Conservation (phyloP, 2,888 invertebrate genomes). For the Lottia gigantea region DNA sequence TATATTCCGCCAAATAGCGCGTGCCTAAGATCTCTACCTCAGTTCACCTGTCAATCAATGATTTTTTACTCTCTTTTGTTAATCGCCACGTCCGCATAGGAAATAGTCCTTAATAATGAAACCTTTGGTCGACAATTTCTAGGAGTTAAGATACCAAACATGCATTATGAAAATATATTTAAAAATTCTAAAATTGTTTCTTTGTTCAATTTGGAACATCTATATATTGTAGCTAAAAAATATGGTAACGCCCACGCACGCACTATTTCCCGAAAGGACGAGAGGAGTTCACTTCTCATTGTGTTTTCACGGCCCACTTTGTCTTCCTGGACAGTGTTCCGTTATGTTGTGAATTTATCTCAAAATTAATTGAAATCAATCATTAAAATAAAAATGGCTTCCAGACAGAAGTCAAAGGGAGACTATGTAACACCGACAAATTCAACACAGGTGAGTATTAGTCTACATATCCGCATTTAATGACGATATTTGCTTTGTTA, state of each 20-base stretch:
- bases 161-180: too few relatives aligned
- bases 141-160: too few relatives aligned
- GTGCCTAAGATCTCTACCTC: too few relatives aligned
- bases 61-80: too few relatives aligned
- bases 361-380: not conserved
- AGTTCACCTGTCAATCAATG: too few relatives aligned
- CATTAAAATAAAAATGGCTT: not conserved
- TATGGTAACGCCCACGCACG: constrained; percentile 4
- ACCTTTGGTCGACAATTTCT: too few relatives aligned
- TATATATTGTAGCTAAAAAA: not conserved
- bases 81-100: too few relatives aligned
- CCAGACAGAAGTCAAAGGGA: constrained; percentile 28
- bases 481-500: not conserved
- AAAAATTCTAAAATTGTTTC: too few relatives aligned
- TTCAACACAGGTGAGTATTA: constrained; percentile 45
- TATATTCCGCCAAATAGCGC: too few relatives aligned
- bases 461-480: not conserved
- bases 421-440: constrained; percentile 50
- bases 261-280: not conserved
- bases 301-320: constrained; percentile 11
- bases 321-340: not conserved
- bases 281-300: constrained; percentile 6
- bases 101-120: too few relatives aligned
- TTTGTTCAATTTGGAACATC: too few relatives aligned
- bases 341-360: not conserved